Evolutionary conservation across 2,113 vertebrate genomes (phyloP).

Genomic region (Hemiprocne comata): DNA sequence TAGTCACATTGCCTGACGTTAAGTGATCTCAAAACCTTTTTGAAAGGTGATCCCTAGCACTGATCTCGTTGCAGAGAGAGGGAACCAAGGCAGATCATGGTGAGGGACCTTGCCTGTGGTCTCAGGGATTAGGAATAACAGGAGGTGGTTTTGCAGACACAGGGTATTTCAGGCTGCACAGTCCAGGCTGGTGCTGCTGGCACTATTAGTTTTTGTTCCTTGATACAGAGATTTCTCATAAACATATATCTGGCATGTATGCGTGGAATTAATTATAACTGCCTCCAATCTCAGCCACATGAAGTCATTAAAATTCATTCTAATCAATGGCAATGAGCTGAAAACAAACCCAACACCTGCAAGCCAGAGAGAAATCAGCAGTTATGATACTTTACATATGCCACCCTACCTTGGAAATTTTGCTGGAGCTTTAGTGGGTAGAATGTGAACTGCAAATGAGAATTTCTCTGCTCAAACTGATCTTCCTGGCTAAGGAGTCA

Average conservation of each 20-base stretch:
- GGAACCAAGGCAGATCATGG: fast-evolving
- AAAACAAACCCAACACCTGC: conserved; percentile 22
- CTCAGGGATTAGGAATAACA: background rate
- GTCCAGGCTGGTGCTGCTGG: background rate
- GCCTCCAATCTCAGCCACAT: background rate
- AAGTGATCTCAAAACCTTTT: background rate
- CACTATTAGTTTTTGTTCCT: background rate
- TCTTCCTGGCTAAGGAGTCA: background rate
- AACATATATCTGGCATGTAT: background rate
- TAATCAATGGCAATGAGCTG: conserved; percentile 1
- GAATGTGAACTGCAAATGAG: background rate
- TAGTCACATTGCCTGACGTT: background rate
- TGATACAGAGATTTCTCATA: conserved; percentile 13
- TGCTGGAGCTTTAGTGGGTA: background rate
- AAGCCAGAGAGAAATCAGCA: background rate
- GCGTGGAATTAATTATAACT: conserved; percentile 26
- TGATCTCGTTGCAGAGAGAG: background rate
- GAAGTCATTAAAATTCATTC: conserved; percentile 56
- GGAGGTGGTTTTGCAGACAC: background rate
- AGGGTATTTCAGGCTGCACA: background rate
- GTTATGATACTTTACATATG: background rate
- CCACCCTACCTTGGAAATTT: background rate
- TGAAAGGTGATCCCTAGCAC: background rate
- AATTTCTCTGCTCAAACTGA: background rate
- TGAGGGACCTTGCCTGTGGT: background rate